Conservation (phyloP, 1,140 invertebrate genomes). For the Zeugodacus cucurbitae region DNA sequence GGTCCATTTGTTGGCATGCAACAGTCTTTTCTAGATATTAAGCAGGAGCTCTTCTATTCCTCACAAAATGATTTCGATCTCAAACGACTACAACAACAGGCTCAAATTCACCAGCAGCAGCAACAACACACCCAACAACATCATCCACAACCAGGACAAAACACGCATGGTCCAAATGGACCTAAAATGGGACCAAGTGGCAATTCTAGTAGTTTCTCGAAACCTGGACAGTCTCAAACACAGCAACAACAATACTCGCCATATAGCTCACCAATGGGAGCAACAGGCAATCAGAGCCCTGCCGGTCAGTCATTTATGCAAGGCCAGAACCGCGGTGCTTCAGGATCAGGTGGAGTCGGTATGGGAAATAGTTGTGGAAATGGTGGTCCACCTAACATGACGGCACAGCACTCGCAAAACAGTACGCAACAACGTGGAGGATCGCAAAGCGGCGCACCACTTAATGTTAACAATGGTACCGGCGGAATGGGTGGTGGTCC, state of each 20-base stretch:
- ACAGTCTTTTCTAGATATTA: constrained; percentile 62
- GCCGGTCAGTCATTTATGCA: constrained; percentile 62
- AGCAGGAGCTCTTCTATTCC: constrained; percentile 65
- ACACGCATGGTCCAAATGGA: constrained; percentile 47
- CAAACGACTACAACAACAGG: constrained; percentile 62
- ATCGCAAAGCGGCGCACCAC: constrained; percentile 11
- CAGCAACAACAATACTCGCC: constrained; percentile 75
- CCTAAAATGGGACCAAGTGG: constrained; percentile 54
- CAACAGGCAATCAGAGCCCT: constrained; percentile 65
- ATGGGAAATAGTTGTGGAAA: constrained; percentile 72
- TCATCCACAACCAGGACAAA: constrained; percentile 44
- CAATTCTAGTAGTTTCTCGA: constrained; percentile 63
- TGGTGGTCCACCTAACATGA: constrained; percentile 70
- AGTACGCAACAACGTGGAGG: constrained; percentile 41
- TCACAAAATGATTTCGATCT: constrained; percentile 65
- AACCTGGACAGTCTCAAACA: constrained; percentile 51
- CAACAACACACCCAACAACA: constrained; percentile 52
- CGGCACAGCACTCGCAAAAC: constrained; percentile 66
- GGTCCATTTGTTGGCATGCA: constrained; percentile 56
- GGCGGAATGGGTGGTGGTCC: constrained; percentile 25
- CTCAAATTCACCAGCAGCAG: constrained; percentile 51
- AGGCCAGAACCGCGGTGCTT: constrained; percentile 65
- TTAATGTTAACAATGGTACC: not conserved
- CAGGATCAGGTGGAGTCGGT: constrained; percentile 72
- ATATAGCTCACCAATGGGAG: constrained; percentile 73